These are phyloP conservation scores for Heliconius himera DNA, from an alignment of 1,140 invertebrate genomes.

Conservation along the genomic window DNA sequence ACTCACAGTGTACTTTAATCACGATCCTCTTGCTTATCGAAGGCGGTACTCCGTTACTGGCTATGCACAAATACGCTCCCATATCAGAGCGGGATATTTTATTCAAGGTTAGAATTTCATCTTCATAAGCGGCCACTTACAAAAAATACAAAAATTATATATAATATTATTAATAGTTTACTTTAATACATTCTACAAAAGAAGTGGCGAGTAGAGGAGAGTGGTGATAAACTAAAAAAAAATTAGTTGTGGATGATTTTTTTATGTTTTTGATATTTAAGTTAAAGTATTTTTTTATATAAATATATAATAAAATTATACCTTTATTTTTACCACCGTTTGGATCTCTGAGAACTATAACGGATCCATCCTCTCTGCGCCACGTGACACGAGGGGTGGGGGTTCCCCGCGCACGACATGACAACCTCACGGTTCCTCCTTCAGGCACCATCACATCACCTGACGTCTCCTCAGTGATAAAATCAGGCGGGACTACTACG, in stretches of 20 bases:
- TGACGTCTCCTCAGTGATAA: constrained; percentile 90
- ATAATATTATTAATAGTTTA: neutral
- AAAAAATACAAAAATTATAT: constrained; percentile 24
- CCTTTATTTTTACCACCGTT: constrained; percentile 84
- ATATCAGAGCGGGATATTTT: constrained; percentile 93
- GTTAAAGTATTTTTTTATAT: too few relatives aligned
- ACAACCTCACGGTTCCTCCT: constrained; percentile 86
- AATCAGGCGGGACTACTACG: constrained; percentile 92
- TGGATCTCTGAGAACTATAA: constrained; percentile 88
- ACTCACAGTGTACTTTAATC: constrained; percentile 93
- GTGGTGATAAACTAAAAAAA: too few relatives aligned
- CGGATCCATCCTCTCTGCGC: constrained; percentile 91
- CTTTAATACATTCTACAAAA: too few relatives aligned
- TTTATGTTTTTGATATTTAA: too few relatives aligned
- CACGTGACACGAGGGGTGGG: constrained; percentile 91
- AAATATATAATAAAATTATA: constrained; percentile 45
- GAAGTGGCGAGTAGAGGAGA: too few relatives aligned
- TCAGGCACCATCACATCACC: constrained; percentile 91
- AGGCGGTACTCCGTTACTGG: constrained; percentile 90
- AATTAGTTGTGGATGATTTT: too few relatives aligned
- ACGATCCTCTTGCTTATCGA: constrained; percentile 91
- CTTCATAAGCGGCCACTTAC: constrained; percentile 83
- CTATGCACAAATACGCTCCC: constrained; percentile 94
- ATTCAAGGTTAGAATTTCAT: constrained; percentile 88
- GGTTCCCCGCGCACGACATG: constrained; percentile 89